Conservation (phyloP, 1,140 invertebrate genomes). For the Choristoneura fumiferana region DNA sequence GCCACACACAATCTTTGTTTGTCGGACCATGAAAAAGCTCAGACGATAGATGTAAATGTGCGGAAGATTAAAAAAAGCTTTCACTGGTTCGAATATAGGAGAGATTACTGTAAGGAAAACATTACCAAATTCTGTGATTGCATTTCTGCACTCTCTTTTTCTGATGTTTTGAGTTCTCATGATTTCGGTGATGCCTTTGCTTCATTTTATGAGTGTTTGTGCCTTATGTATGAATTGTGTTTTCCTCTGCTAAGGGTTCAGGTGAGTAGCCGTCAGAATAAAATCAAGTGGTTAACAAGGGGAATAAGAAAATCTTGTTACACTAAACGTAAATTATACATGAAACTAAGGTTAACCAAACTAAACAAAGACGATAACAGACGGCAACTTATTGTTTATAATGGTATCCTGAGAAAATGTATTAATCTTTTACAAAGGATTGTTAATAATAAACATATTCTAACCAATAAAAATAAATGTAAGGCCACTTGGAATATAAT, state of each 20-base stretch:
- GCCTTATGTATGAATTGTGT: slow-evolving; percentile 1
- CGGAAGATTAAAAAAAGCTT: slow-evolving; percentile 1
- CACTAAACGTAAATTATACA: neutral
- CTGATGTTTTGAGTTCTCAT: neutral
- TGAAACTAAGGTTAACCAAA: neutral
- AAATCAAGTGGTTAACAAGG: neutral
- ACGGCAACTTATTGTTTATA: no score
- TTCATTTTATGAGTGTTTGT: slow-evolving; percentile 4
- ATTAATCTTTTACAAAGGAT: neutral
- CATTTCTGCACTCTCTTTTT: slow-evolving; percentile 18
- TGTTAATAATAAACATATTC: neutral
- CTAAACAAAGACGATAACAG: no score
- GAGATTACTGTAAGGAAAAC: slow-evolving; percentile 23
- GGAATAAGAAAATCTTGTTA: neutral
- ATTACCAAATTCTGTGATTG: slow-evolving; percentile 21
- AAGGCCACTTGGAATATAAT: neutral
- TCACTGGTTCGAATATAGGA: slow-evolving; percentile 23
- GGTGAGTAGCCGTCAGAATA: neutral
- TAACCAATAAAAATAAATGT: neutral
- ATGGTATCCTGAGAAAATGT: neutral
- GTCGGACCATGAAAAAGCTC: slow-evolving; percentile 32
- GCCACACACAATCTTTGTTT: slow-evolving; percentile 19
- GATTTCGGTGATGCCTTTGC: neutral
- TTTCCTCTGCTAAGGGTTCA: neutral
- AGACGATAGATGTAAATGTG: slow-evolving; percentile 10